phyloP scores from a whole-genome alignment of 1,140 invertebrate species.

The Vanessa tameamea region DNA sequence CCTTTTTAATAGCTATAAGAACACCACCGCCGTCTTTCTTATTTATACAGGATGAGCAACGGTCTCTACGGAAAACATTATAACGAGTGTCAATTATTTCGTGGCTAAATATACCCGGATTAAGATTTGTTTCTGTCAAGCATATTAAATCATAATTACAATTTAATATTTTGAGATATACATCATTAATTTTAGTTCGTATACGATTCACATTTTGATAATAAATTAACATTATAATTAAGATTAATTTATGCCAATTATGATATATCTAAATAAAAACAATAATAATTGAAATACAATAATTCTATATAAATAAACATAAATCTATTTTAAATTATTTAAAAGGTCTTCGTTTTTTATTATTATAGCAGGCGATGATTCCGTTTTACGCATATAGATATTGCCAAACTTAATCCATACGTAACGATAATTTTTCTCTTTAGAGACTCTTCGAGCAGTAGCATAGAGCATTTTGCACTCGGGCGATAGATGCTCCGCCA shows the following conservation, averaged over 20 bases:
- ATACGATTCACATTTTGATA: slow-evolving; percentile 42
- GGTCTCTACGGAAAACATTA: slow-evolving; percentile 37
- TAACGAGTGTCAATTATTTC: slow-evolving; percentile 37
- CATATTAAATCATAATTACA: slow-evolving; percentile 38
- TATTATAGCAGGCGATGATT: not conserved
- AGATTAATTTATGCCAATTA: not conserved
- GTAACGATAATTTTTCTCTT: slow-evolving; percentile 9
- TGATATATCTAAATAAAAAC: not conserved
- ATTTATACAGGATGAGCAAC: slow-evolving; percentile 3
- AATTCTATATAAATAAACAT: not conserved
- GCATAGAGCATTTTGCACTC: slow-evolving; percentile 5
- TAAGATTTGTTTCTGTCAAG: slow-evolving; percentile 40
- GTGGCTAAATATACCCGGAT: slow-evolving; percentile 27
- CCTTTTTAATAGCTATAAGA: slow-evolving; percentile 11
- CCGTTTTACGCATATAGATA: slow-evolving; percentile 6
- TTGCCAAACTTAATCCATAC: slow-evolving; percentile 11
- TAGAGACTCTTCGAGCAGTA: not conserved
- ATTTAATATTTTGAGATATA: slow-evolving; percentile 33
- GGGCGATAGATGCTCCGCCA: slow-evolving; percentile 1
- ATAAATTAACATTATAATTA: slow-evolving; percentile 25
- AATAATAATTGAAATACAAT: not conserved
- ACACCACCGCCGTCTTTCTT: slow-evolving; percentile 36
- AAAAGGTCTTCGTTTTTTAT: slow-evolving; percentile 5
- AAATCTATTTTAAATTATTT: not conserved
- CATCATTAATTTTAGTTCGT: slow-evolving; percentile 28